Percentiles rank a stretch among this genome's conserved stretches.
Conservation (phyloP, 2,113 vertebrate species). For the Atlantisia rogersi region DNA sequence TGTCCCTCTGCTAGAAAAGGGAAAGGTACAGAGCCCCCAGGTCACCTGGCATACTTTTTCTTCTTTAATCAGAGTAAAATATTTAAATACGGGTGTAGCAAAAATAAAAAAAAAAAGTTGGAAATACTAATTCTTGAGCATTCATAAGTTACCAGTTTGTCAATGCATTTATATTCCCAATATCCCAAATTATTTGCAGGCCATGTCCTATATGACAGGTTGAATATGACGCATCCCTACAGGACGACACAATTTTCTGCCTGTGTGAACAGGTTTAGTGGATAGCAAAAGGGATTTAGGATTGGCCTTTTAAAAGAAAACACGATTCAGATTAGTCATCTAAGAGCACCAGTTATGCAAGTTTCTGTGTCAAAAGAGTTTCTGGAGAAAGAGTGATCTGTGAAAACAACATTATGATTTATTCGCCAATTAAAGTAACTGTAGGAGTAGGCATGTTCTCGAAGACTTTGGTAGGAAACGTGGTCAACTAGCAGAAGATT, state of each 20-base stretch:
- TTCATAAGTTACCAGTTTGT: background rate
- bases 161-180: conserved; percentile 16
- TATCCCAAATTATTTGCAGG: conserved; percentile 15
- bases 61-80: background rate
- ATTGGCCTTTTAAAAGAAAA: conserved; percentile 44
- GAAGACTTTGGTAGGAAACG: background rate
- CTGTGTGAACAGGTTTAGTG: conserved; percentile 2
- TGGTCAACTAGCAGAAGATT: background rate
- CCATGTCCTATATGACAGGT: background rate
- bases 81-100: background rate
- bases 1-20: background rate
- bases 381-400: conserved; percentile 44
- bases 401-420: conserved; percentile 55
- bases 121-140: background rate
- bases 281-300: conserved; percentile 30
- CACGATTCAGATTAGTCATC: conserved; percentile 33
- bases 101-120: conserved; percentile 2
- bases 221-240: conserved; percentile 14
- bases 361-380: conserved; percentile 57
- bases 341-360: conserved; percentile 34
- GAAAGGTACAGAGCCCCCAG: background rate
- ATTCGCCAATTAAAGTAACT: conserved; percentile 36
- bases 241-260: conserved; percentile 8
- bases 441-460: conserved; percentile 29
- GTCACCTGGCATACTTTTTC: background rate